Evolutionary conservation across 2,797 vertebrate genomes (phyloP).

Genomic region (Orientallactaga sibirica): DNA sequence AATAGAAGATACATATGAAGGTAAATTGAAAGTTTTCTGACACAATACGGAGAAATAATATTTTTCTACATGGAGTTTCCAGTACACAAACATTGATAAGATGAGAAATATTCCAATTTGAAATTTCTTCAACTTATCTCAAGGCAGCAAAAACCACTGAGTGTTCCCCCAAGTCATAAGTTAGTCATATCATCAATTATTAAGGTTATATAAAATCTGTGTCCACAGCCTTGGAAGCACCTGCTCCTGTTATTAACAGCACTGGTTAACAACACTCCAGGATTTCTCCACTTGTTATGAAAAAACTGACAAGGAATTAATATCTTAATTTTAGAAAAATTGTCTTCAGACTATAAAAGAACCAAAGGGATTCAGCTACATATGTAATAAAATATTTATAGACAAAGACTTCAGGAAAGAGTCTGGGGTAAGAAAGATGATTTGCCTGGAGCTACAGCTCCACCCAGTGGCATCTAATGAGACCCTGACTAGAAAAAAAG

Average conservation of each 20-base stretch:
- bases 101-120: slow-evolving; percentile 49
- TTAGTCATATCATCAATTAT: slow-evolving; percentile 22
- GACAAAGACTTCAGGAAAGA: too few relatives aligned
- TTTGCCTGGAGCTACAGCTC: slow-evolving; percentile 69
- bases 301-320: slow-evolving; percentile 51
- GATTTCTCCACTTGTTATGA: slow-evolving; percentile 49
- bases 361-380: background rate
- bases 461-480: slow-evolving; percentile 71
- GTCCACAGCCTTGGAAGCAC: background rate
- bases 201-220: background rate
- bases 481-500: background rate
- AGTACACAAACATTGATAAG: background rate
- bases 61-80: slow-evolving; percentile 22
- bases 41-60: background rate
- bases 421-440: background rate
- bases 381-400: slow-evolving; percentile 28
- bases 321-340: slow-evolving; percentile 15
- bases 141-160: slow-evolving; percentile 56
- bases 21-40: slow-evolving; percentile 25
- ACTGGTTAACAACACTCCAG: background rate
- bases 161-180: background rate
- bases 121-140: slow-evolving; percentile 42
- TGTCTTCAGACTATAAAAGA: slow-evolving; percentile 51
- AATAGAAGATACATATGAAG: background rate
- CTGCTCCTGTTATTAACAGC: background rate